These are phyloP conservation scores for Hormaphis cornu DNA, from an alignment of 1,140 invertebrate genomes.

Conservation along the genomic window DNA sequence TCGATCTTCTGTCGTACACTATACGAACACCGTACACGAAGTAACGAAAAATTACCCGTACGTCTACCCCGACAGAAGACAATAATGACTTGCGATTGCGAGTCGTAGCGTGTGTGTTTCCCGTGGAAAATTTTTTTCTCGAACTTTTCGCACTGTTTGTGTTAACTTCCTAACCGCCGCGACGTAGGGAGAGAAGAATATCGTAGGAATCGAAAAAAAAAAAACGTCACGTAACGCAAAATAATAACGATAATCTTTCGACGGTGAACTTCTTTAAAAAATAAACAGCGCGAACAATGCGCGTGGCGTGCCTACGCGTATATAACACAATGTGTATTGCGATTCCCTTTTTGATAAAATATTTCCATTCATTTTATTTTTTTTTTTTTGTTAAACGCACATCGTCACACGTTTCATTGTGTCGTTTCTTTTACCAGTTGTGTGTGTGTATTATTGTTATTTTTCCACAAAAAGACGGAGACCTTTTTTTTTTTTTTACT, in stretches of 20 bases:
- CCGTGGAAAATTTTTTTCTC: no score
- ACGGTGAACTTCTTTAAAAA: slow-evolving; percentile 7
- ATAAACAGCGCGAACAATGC: no score
- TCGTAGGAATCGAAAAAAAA: background rate
- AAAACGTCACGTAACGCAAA: background rate
- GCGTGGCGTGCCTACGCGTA: no score
- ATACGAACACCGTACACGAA: no score
- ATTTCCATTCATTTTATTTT: slow-evolving; percentile 27
- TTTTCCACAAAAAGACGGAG: slow-evolving; percentile 15
- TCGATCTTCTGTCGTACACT: no score
- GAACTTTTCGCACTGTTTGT: no score
- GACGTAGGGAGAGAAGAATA: background rate
- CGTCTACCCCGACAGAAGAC: no score
- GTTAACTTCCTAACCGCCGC: no score
- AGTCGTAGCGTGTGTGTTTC: no score
- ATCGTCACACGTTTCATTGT: slow-evolving; percentile 25
- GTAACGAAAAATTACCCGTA: no score
- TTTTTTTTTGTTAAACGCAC: no score
- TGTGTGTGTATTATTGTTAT: background rate
- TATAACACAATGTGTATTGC: background rate
- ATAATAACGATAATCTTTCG: slow-evolving; percentile 15
- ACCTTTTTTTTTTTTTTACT: slow-evolving; percentile 19
- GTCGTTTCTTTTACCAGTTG: background rate
- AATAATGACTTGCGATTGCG: no score
- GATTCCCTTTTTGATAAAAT: slow-evolving; percentile 31